A percentile compares a stretch with the other conserved stretches of the same genome.
Conservation (phyloP, 1,140 invertebrate genomes). For the Telenomus remus region DNA sequence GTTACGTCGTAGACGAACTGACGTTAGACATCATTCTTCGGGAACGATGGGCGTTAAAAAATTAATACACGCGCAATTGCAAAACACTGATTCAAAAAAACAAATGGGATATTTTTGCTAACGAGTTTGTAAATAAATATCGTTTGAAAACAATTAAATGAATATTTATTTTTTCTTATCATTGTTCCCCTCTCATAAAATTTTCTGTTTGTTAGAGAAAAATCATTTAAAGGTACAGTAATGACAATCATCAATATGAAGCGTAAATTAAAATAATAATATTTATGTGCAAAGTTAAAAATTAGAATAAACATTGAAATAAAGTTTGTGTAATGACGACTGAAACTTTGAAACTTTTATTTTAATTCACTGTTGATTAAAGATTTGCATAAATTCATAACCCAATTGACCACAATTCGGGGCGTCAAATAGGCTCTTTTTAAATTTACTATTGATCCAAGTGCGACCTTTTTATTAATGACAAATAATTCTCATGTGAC, state of each 20-base stretch:
- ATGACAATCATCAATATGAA: no score
- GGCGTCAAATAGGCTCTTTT: neutral
- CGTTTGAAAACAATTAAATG: neutral
- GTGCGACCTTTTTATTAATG: conserved; percentile 16
- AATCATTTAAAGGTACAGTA: no score
- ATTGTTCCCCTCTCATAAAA: neutral
- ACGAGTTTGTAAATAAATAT: neutral
- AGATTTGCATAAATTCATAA: conserved; percentile 16
- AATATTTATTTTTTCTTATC: neutral
- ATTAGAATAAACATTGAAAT: neutral
- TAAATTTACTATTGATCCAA: conserved; percentile 22
- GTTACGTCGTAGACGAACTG: no score
- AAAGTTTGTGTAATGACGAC: no score
- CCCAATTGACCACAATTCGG: conserved; percentile 19
- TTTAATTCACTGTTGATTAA: conserved; percentile 19
- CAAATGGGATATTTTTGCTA: no score
- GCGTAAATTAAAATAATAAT: no score
- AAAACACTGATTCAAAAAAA: no score
- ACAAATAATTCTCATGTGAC: neutral
- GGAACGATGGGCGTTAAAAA: no score
- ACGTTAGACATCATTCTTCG: no score
- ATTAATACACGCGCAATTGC: no score
- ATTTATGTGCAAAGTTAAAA: neutral
- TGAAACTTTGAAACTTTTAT: conserved; percentile 10
- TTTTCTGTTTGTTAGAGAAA: no score